These are phyloP conservation scores for Pantala flavescens DNA, from an alignment of 1,140 invertebrate genomes.

Conservation along the genomic window DNA sequence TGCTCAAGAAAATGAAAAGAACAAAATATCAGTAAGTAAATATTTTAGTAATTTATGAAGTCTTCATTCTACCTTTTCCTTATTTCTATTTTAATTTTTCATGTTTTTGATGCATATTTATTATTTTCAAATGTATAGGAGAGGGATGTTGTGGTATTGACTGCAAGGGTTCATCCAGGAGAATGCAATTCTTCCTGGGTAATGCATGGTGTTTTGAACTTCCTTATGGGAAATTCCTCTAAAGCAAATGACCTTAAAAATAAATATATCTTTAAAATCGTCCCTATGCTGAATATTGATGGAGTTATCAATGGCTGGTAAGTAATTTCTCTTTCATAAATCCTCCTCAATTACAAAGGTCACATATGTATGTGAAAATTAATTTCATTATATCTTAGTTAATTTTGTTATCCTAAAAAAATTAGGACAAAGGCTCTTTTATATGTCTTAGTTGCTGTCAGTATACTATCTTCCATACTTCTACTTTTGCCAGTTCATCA, in stretches of 20 bases:
- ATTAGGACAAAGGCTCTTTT: too few relatives aligned
- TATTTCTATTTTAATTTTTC: too few relatives aligned
- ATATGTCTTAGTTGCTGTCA: too few relatives aligned
- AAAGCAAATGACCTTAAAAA: constrained; percentile 50
- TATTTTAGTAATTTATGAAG: too few relatives aligned
- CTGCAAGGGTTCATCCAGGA: constrained; percentile 75
- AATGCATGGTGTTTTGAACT: constrained; percentile 70
- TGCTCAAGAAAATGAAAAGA: constrained; percentile 42
- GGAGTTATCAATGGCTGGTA: constrained; percentile 82
- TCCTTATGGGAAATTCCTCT: constrained; percentile 47
- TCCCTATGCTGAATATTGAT: constrained; percentile 82
- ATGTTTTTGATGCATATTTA: neutral
- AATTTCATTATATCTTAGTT: too few relatives aligned
- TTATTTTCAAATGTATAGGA: constrained; percentile 36
- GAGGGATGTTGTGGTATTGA: constrained; percentile 61
- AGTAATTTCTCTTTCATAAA: too few relatives aligned
- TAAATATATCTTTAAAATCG: constrained; percentile 72
- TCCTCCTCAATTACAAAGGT: too few relatives aligned
- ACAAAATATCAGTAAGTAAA: constrained; percentile 43
- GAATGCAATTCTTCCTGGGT: constrained; percentile 85
- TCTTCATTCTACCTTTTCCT: too few relatives aligned
- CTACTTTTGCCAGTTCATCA: too few relatives aligned
- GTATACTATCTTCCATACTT: too few relatives aligned
- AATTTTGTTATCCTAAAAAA: too few relatives aligned
- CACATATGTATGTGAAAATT: too few relatives aligned